A percentile compares a stretch with the other conserved stretches of the same genome.
phyloP scores from a whole-genome alignment of 1,140 invertebrate genomes.

The Cyphomyrmex costatus region DNA sequence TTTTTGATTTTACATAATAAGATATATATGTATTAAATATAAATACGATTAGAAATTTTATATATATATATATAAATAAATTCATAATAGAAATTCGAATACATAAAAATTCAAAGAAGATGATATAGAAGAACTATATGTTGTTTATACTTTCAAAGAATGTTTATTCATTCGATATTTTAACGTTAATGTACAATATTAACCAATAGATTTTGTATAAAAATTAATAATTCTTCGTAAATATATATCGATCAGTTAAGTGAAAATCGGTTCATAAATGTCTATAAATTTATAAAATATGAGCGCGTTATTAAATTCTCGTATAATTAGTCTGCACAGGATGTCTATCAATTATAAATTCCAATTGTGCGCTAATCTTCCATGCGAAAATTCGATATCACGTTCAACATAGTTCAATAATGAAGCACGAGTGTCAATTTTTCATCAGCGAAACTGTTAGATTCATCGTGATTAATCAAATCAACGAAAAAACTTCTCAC shows the following conservation, averaged over 20 bases:
- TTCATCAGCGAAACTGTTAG: slow-evolving; percentile 24
- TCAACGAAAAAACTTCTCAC: neutral
- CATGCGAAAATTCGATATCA: slow-evolving; percentile 34
- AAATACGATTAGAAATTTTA: too few relatives aligned
- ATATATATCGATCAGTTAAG: neutral
- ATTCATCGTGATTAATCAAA: slow-evolving; percentile 37
- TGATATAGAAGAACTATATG: neutral
- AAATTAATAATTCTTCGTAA: neutral
- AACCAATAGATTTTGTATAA: neutral
- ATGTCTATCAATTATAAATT: slow-evolving; percentile 43
- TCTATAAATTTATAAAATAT: slow-evolving; percentile 7
- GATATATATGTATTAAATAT: neutral
- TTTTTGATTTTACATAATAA: neutral
- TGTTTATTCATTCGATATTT: neutral
- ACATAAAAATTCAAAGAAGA: neutral
- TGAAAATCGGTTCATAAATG: slow-evolving; percentile 19
- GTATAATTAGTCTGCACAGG: slow-evolving; percentile 8
- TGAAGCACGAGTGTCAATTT: slow-evolving; percentile 35
- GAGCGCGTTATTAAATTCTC: slow-evolving; percentile 20
- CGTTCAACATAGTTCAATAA: neutral
- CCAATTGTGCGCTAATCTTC: slow-evolving; percentile 23
- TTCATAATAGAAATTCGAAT: too few relatives aligned
- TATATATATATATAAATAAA: too few relatives aligned
- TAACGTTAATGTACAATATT: too few relatives aligned
- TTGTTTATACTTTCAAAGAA: neutral